Conservation (phyloP, 2,797 vertebrate genomes). For the Sebastolobus alascanus region DNA sequence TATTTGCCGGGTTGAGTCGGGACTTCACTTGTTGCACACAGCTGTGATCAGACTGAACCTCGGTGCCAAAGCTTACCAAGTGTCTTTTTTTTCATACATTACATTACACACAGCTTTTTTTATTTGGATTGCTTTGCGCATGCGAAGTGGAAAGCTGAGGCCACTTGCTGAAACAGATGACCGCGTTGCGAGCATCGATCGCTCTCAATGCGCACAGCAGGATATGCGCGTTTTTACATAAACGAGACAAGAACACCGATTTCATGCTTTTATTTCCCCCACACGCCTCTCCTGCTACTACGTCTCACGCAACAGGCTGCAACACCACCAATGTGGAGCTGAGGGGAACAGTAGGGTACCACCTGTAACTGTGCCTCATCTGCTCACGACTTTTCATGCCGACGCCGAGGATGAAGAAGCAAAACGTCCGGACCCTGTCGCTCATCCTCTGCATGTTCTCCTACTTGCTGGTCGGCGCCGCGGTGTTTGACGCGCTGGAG, state of each 20-base stretch:
- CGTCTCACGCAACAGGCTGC: constrained; percentile 71
- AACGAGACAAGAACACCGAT: neutral
- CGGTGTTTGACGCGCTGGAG: constrained; percentile 95
- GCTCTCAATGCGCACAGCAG: constrained; percentile 27
- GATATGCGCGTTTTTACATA: constrained; percentile 19
- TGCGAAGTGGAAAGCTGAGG: constrained; percentile 61
- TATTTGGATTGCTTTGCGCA: constrained; percentile 66
- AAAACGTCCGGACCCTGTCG: constrained; percentile 91
- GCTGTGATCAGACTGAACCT: neutral
- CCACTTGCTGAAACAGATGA: constrained; percentile 61
- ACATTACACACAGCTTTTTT: constrained; percentile 25
- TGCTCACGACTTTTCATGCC: constrained; percentile 40
- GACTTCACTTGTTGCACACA: constrained; percentile 53
- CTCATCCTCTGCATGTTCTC: constrained; percentile 94
- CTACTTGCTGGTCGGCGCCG: constrained; percentile 94
- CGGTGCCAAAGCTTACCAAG: neutral
- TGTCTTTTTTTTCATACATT: neutral
- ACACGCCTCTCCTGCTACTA: constrained; percentile 9
- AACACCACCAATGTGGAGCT: constrained; percentile 52
- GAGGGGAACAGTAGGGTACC: constrained; percentile 28
- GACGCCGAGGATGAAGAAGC: constrained; percentile 89
- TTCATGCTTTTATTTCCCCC: neutral
- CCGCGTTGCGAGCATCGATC: constrained; percentile 45
- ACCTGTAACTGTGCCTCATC: constrained; percentile 64
- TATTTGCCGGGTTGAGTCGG: constrained; percentile 29